These are phyloP conservation scores for Meloe dianella DNA, from an alignment of 2,888 invertebrate genomes.

Conservation along the genomic window DNA sequence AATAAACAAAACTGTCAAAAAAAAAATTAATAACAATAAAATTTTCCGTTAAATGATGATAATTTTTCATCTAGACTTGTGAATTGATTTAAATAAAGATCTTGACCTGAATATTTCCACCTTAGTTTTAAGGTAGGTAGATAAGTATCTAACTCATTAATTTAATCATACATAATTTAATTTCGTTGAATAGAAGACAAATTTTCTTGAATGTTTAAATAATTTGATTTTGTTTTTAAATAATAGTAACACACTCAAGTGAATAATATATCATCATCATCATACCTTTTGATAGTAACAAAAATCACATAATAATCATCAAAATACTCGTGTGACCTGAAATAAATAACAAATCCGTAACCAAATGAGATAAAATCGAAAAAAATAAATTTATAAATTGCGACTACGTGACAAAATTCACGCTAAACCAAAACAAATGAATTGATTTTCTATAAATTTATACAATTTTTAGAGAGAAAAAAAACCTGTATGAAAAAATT, in stretches of 20 bases:
- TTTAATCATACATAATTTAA: background rate
- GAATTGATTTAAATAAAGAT: background rate
- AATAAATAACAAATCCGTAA: too few species aligned
- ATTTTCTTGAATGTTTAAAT: too few species aligned
- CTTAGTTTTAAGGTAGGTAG: background rate
- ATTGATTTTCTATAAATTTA: background rate
- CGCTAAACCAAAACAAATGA: background rate
- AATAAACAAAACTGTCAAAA: too few species aligned
- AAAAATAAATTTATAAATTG: background rate
- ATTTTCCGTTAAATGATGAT: too few species aligned
- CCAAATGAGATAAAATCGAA: background rate
- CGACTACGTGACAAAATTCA: background rate
- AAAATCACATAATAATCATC: background rate
- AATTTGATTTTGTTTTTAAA: background rate
- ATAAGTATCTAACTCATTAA: background rate
- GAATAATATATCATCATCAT: too few species aligned
- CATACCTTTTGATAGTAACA: background rate
- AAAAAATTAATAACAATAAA: too few species aligned
- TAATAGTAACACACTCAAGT: background rate
- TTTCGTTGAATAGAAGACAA: background rate
- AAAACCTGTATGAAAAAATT: too few species aligned
- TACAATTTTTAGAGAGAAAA: background rate
- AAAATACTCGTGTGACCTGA: background rate
- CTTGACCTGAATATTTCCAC: conserved; percentile 1
- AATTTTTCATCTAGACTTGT: too few species aligned